Base-by-base conservation (phyloP, 1,140 invertebrate genomes). In the Cydia splendana region DNA sequence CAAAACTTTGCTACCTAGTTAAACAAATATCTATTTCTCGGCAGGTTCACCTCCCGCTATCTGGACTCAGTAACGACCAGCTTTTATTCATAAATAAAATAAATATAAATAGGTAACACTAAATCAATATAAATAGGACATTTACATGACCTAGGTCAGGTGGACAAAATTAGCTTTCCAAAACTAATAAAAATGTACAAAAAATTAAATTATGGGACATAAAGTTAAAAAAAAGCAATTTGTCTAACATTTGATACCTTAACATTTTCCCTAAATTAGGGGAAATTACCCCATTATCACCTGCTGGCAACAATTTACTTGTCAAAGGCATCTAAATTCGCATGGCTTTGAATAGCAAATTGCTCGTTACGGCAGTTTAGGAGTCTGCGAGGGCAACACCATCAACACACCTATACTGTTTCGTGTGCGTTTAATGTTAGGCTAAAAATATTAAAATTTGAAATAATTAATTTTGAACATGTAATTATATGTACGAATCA, bases 271-370 rank as follows among this genome's bases (percentile, higher is more conserved):
- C 38, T 45, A 69, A 78, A 78, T 69, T 18, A 74, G 53, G 53
- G 77, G 77, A 78, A 78, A 78, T 78, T 78, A 75, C 77, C 48
- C 74, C 62, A 75, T 78, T 75, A 78, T 18, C 45, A 74, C 30
- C 71, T 74, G 53, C 74, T 75, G 51, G 51, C 71, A 77, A 75
- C 74, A 75, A 75, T 75, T 75, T 75, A 75, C 74, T 75, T 71
- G 67, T 71, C 67, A 75, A 20, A 75, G 74, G 74, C 53, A 24
- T 75, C 24, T 57, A 78, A 78, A 76, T 78, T 75, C 34, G 51
- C 74, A 67, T 76, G 28, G 74, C 74, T 75, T 78, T 78, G 74
- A 67, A 45, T 45, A 65, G 75, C 75, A 78, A 78, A 78, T 78
- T 78, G 77, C 48, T 53, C 77, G 65, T 78, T 78, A 78, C 51